Conservation (phyloP, 2,113 vertebrate species). For the Heliornis fulica region DNA sequence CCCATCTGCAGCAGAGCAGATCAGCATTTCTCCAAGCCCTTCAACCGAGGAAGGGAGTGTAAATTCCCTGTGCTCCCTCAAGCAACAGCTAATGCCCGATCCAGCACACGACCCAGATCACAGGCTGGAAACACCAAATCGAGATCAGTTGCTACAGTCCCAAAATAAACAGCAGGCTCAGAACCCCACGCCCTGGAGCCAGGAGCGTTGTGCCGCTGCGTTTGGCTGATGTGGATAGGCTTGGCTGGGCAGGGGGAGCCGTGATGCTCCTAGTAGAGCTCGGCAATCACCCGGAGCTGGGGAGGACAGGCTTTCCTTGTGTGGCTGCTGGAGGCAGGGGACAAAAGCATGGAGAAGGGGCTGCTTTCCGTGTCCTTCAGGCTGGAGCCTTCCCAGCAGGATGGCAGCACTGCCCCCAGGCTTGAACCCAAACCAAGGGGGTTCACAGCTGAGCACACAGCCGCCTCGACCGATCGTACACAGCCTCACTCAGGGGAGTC, state of each 20-base stretch:
- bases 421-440: background rate
- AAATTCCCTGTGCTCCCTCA: background rate
- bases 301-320: background rate
- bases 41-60: fast-evolving
- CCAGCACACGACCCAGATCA: background rate
- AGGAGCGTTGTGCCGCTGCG: background rate
- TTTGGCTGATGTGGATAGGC: background rate
- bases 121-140: background rate
- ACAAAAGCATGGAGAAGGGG: background rate
- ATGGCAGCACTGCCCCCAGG: background rate
- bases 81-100: background rate
- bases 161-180: background rate
- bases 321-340: fast-evolving
- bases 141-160: background rate
- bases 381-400: background rate
- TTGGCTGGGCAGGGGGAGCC: background rate
- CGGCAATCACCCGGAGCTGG: fast-evolving
- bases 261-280: background rate
- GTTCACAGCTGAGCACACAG: background rate
- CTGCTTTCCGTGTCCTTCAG: background rate
- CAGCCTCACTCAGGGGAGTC: background rate
- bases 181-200: background rate
- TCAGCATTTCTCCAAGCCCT: background rate
- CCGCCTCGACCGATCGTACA: fast-evolving
- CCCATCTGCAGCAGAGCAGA: background rate